phyloP scores from a whole-genome alignment of 2,888 invertebrate species.

The Sicus ferrugineus region DNA sequence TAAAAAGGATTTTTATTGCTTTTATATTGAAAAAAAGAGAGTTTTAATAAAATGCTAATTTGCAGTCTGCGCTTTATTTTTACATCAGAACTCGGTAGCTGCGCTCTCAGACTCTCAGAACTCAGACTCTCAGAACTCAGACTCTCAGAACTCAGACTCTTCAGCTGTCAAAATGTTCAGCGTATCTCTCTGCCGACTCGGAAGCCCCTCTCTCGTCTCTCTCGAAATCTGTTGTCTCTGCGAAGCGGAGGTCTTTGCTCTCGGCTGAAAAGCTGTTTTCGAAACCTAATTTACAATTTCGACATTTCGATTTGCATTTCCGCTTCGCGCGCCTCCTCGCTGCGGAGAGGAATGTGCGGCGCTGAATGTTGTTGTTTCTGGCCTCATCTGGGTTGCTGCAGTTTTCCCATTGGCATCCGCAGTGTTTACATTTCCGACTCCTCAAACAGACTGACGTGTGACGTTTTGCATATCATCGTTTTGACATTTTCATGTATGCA shows the following conservation, averaged over 20 bases:
- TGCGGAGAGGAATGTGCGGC: neutral
- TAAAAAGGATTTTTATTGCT: too few species aligned
- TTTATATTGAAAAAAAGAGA: too few species aligned
- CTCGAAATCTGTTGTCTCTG: neutral
- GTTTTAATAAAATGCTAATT: too few species aligned
- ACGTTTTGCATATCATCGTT: neutral
- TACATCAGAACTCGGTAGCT: too few species aligned
- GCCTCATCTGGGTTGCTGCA: neutral
- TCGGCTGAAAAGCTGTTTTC: constrained; percentile 19
- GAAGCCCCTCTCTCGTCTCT: neutral
- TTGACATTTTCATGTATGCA: neutral
- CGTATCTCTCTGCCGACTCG: too few species aligned
- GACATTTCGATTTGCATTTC: constrained; percentile 25
- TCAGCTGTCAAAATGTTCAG: too few species aligned
- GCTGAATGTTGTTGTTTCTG: neutral
- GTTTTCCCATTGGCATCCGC: neutral
- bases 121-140: too few species aligned
- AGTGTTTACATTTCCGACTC: neutral
- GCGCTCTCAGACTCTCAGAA: too few species aligned
- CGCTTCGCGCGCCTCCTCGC: neutral
- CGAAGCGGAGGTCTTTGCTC: neutral
- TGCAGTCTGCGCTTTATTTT: too few species aligned
- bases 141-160: too few species aligned
- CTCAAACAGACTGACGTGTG: constrained; percentile 5
- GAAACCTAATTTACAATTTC: constrained; percentile 28